phyloP scores from a whole-genome alignment of 1,140 invertebrate species.

The Aphaenogaster ashmeadi region DNA sequence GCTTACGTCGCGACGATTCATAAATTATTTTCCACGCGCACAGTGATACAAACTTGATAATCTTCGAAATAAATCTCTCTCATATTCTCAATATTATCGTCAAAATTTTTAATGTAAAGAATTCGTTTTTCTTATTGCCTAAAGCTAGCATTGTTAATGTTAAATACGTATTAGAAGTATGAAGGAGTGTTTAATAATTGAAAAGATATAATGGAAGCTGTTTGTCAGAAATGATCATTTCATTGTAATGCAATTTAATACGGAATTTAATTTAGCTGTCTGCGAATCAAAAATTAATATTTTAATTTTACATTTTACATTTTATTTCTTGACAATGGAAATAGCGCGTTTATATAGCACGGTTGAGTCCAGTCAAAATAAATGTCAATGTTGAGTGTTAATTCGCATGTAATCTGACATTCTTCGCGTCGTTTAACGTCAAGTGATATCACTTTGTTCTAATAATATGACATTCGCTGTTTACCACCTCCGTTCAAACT shows the following conservation, averaged over 20 bases:
- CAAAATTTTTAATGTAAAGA: background rate
- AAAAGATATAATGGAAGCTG: background rate
- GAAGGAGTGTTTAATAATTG: background rate
- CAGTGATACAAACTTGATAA: background rate
- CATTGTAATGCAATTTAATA: conserved; percentile 17
- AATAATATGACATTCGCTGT: background rate
- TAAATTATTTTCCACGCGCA: background rate
- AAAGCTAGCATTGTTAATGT: background rate
- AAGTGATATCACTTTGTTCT: conserved; percentile 4
- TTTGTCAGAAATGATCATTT: conserved; percentile 1
- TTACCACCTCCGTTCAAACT: background rate
- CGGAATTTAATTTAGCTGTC: too few relatives aligned
- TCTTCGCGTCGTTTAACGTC: conserved; percentile 3
- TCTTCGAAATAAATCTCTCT: background rate
- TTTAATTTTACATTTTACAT: background rate
- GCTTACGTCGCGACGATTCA: background rate
- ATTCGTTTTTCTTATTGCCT: background rate
- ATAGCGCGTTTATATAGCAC: background rate
- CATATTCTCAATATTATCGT: background rate
- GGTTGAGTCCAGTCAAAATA: background rate
- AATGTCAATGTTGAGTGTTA: conserved; percentile 27
- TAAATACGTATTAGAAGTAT: background rate
- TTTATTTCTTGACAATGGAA: background rate
- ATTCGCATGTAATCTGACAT: background rate
- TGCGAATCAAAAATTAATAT: background rate